phyloP scores from a whole-genome alignment of 2,888 invertebrate genomes.

The Phrixothrix hirtus region DNA sequence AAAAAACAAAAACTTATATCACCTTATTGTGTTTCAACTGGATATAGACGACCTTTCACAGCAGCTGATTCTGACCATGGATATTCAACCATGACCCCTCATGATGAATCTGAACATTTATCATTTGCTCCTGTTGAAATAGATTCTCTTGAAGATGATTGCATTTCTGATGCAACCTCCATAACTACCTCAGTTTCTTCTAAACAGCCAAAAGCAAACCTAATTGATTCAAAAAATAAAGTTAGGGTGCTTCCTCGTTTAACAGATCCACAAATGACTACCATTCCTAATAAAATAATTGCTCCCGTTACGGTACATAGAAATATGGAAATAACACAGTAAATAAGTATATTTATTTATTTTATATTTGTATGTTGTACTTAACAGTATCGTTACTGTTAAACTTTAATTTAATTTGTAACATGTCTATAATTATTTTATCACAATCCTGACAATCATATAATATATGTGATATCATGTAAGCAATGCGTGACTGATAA shows the following conservation, averaged over 20 bases:
- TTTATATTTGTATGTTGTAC: slow-evolving; percentile 15
- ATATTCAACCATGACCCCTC: slow-evolving; percentile 92
- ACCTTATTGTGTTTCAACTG: slow-evolving; percentile 84
- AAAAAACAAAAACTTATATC: slow-evolving; percentile 69
- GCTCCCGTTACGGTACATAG: slow-evolving; percentile 90
- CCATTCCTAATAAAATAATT: slow-evolving; percentile 60
- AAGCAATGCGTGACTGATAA: slow-evolving; percentile 35
- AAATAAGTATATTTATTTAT: slow-evolving; percentile 26
- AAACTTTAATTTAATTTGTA: slow-evolving; percentile 19
- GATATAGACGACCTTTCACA: slow-evolving; percentile 74
- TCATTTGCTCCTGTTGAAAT: slow-evolving; percentile 74
- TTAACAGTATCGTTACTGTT: slow-evolving; percentile 20
- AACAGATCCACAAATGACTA: slow-evolving; percentile 40
- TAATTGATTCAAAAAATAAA: slow-evolving; percentile 31
- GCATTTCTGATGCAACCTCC: slow-evolving; percentile 64
- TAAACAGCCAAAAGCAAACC: slow-evolving; percentile 40
- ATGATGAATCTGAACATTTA: slow-evolving; percentile 85
- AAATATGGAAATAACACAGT: slow-evolving; percentile 79
- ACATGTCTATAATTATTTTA: slow-evolving; percentile 13
- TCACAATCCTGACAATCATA: slow-evolving; percentile 36
- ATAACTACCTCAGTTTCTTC: slow-evolving; percentile 59
- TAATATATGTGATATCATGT: slow-evolving; percentile 37
- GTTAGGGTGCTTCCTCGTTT: slow-evolving; percentile 36
- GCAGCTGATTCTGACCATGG: slow-evolving; percentile 91
- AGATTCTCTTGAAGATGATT: slow-evolving; percentile 60